Evolutionary conservation across 1,140 invertebrate species (phyloP).

Genomic region (Lineus longissimus): DNA sequence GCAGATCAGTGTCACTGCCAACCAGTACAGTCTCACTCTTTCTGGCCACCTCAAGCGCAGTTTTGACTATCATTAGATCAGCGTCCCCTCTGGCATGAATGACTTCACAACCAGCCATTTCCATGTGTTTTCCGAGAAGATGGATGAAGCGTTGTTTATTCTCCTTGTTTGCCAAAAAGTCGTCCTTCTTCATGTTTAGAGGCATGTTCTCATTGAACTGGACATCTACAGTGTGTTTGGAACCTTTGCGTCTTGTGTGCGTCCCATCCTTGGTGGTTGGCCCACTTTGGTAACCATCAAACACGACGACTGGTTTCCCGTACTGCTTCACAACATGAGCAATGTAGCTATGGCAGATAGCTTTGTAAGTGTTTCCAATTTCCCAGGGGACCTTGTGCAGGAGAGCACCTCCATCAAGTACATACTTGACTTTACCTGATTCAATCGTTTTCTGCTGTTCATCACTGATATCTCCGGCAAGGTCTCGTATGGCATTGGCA

Average conservation of each 20-base stretch:
- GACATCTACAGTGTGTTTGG: not conserved
- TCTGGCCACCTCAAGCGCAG: slow-evolving; percentile 10
- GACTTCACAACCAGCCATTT: slow-evolving; percentile 7
- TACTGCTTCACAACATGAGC: not conserved
- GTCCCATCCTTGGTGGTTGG: not conserved
- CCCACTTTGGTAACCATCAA: not conserved
- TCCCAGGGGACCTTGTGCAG: not conserved
- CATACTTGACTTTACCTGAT: not conserved
- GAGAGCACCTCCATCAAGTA: not conserved
- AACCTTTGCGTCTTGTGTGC: not conserved
- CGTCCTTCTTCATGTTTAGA: slow-evolving; percentile 13
- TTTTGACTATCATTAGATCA: slow-evolving; percentile 22
- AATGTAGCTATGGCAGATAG: not conserved
- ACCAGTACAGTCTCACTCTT: slow-evolving; percentile 11
- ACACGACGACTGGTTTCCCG: not conserved
- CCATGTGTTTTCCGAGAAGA: slow-evolving; percentile 15
- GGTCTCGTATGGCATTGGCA: slow-evolving; percentile 7
- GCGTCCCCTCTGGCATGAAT: slow-evolving; percentile 19
- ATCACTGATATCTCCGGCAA: not conserved
- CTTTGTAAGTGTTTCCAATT: not conserved
- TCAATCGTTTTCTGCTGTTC: not conserved
- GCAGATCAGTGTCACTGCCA: slow-evolving; percentile 23
- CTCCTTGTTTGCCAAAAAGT: slow-evolving; percentile 18
- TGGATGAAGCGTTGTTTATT: slow-evolving; percentile 23
- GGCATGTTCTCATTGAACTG: not conserved